Conservation (phyloP, 1,140 invertebrate species). For the Carcinoscorpius rotundicauda region DNA sequence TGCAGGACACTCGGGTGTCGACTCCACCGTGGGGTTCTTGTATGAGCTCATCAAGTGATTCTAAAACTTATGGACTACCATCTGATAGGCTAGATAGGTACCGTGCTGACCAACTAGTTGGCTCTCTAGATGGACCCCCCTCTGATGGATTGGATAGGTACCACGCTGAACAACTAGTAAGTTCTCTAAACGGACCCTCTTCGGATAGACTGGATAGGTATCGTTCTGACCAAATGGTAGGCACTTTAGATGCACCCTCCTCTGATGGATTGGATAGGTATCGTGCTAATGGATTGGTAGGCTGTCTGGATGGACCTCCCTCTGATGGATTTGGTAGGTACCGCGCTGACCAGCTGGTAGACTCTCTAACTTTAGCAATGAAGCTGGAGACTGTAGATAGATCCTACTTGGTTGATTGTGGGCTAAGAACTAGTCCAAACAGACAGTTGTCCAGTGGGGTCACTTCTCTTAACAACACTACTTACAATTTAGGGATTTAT, state of each 20-base stretch:
- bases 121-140: too few species aligned
- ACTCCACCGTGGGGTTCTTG: not conserved
- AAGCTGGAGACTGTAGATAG: not conserved
- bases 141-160: too few species aligned
- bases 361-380: not conserved
- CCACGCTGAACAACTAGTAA: too few species aligned
- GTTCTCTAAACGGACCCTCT: too few species aligned
- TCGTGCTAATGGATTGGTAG: too few species aligned
- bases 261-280: too few species aligned
- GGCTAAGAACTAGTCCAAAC: not conserved
- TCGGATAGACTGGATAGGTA: too few species aligned
- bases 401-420: not conserved
- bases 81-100: not conserved
- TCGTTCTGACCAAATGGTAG: too few species aligned
- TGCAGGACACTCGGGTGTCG: not conserved
- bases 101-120: not conserved
- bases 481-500: not conserved
- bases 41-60: not conserved
- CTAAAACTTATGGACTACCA: not conserved
- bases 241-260: too few species aligned
- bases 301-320: too few species aligned
- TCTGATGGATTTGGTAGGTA: not conserved
- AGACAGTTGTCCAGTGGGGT: not conserved
- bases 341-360: constrained; percentile 1
- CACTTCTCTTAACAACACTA: not conserved